These are phyloP conservation scores for Oncorhynchus nerka DNA, from an alignment of 2,113 vertebrate species.

Conservation along the genomic window DNA sequence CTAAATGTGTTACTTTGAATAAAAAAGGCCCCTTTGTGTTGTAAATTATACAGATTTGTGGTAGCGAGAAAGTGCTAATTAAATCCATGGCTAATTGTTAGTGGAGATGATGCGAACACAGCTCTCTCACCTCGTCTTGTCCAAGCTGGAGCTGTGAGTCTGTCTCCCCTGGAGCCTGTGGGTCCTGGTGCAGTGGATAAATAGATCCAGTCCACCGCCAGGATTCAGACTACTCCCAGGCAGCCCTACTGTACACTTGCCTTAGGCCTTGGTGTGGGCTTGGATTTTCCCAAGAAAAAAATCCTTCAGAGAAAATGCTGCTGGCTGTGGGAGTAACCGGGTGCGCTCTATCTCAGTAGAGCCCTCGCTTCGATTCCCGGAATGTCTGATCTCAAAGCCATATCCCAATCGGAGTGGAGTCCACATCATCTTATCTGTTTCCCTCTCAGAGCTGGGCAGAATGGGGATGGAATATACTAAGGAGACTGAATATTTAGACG, in stretches of 20 bases:
- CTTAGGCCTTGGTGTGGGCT: slow-evolving; percentile 39
- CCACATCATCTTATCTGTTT: background rate
- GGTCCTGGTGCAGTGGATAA: slow-evolving; percentile 36
- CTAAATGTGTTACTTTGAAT: slow-evolving; percentile 11
- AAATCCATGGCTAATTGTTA: slow-evolving; percentile 12
- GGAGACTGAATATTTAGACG: slow-evolving; percentile 5
- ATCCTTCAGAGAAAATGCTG: slow-evolving; percentile 24
- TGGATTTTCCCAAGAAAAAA: slow-evolving; percentile 35
- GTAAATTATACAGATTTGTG: slow-evolving; percentile 5
- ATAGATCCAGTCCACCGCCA: slow-evolving; percentile 37
- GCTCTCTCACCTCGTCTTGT: slow-evolving; percentile 8
- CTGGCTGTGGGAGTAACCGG: slow-evolving; percentile 44
- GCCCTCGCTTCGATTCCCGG: slow-evolving; percentile 27
- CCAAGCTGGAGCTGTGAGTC: slow-evolving; percentile 11
- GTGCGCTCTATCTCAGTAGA: slow-evolving; percentile 27
- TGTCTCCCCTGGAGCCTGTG: slow-evolving; percentile 29
- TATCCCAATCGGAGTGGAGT: background rate
- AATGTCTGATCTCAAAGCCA: slow-evolving; percentile 4
- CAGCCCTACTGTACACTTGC: slow-evolving; percentile 5
- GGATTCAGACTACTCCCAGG: slow-evolving; percentile 39
- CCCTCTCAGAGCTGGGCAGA: background rate
- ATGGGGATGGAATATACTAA: background rate
- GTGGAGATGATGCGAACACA: slow-evolving; percentile 16
- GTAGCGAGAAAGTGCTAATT: background rate
- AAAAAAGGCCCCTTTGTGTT: background rate